Base-by-base conservation (phyloP, 2,113 vertebrate genomes). In the Menidia beryllina region DNA sequence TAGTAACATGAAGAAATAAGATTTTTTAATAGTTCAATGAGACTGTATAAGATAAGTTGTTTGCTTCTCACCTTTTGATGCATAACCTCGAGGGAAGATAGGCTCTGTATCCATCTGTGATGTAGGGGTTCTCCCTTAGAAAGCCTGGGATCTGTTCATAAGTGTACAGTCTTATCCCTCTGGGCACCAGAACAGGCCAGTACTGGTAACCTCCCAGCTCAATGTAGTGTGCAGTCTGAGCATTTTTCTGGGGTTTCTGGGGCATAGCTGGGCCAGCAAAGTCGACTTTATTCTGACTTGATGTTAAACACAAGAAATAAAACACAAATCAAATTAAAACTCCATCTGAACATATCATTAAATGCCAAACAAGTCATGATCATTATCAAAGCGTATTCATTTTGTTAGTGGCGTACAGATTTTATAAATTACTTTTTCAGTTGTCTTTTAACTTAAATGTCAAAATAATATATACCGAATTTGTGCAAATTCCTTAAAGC, bases 101-200 rank as follows among this genome's bases (percentile, higher is more conserved):
- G 25, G 97, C 97, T 77, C 97, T 90, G 93, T 98, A 98, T n/a
- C 97, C 96, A 58, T 98, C 97, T 0, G 97, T 98, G 92, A 98
- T 98, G 88, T 98, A 98, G 0, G 96, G 96, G 82, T 98, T 98
- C 85, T 98, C 96, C 85, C 95, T 95, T 57, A 97, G 94, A 72
- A 96, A 97, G 54, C 91, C 86, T 0, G 97, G 97, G 85, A 98
- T 95, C 93, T 98, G 97, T 60, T 98, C 97, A 24, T 96, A 98
- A 9, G 96, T 98, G 91, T 98, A 98, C 3, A 98, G 91, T 1
- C 97, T 88, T 75, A 98, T 98, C 13, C 95, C 96, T 36, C 96
- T 89, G 45, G 97, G 97, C 41, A 97, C 93, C 81, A 98, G 92
- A 23, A 98, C 96, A 0, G 97, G 97, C 97, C 97, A 98, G 86